A percentile compares a stretch with the other conserved stretches of the same genome.
phyloP scores from a whole-genome alignment of 2,888 invertebrate genomes.

The Azorinus chamasolen region DNA sequence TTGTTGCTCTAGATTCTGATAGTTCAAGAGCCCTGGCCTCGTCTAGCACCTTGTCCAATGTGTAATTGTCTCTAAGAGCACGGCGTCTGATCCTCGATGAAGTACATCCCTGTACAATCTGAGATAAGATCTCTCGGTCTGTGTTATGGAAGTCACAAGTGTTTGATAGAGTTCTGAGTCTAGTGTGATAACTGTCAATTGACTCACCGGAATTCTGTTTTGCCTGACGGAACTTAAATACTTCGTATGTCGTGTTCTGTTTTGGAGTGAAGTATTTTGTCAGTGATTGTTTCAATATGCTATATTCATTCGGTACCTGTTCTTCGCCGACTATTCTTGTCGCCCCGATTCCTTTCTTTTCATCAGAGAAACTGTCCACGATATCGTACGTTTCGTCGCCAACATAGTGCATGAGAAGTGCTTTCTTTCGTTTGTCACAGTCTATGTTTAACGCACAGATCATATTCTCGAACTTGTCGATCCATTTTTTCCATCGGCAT shows the following conservation, averaged over 20 bases:
- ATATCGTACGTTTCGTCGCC: slow-evolving; percentile 33
- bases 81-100: slow-evolving; percentile 13
- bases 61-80: too few relatives aligned
- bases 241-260: slow-evolving; percentile 34
- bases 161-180: slow-evolving; percentile 21
- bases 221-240: slow-evolving; percentile 39
- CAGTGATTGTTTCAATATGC: too few relatives aligned
- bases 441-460: too few relatives aligned
- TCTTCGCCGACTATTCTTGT: too few relatives aligned
- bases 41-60: slow-evolving; percentile 20
- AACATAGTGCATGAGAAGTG: slow-evolving; percentile 31
- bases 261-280: slow-evolving; percentile 40
- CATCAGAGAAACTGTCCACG: slow-evolving; percentile 22
- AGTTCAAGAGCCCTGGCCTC: slow-evolving; percentile 37
- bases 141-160: slow-evolving; percentile 40
- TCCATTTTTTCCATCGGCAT: too few relatives aligned
- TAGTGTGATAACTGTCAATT: slow-evolving; percentile 25
- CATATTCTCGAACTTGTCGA: too few relatives aligned
- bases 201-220: slow-evolving; percentile 36
- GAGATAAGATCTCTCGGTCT: too few relatives aligned
- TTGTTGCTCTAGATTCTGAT: slow-evolving; percentile 30
- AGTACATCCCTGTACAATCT: too few relatives aligned
- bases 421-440: too few relatives aligned
- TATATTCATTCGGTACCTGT: too few relatives aligned
- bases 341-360: too few relatives aligned